Evolutionary conservation across 1,140 invertebrate genomes (phyloP).

Genomic region (Dermatophagoides farinae): DNA sequence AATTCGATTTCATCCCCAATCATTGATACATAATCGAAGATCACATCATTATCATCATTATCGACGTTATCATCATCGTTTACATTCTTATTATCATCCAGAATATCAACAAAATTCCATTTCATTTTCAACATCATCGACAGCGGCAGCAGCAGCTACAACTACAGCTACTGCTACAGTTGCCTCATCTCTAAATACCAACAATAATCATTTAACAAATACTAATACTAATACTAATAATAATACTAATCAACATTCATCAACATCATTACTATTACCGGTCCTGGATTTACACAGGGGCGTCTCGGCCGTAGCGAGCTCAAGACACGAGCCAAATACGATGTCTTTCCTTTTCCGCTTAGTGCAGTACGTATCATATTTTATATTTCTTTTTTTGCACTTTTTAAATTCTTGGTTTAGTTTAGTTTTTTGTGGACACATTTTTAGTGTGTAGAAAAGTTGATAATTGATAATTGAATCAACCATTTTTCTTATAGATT

Average conservation of each 20-base stretch:
- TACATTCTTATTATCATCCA: background rate
- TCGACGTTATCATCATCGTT: no score
- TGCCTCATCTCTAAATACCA: background rate
- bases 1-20: no score
- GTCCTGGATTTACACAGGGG: constrained; percentile 10
- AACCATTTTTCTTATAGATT: no score
- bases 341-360: constrained; percentile 17
- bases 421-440: background rate
- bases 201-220: background rate
- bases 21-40: background rate
- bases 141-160: background rate
- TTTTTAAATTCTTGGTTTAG: background rate
- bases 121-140: background rate
- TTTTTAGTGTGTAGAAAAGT: no score
- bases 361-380: constrained; percentile 14
- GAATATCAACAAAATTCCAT: background rate
- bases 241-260: background rate
- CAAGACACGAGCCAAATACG: constrained; percentile 13
- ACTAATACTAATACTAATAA: no score
- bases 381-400: background rate
- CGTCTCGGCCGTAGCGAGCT: constrained; percentile 1
- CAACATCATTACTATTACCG: background rate
- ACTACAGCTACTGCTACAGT: background rate
- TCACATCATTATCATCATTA: background rate
- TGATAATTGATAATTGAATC: no score